These are phyloP conservation scores for Archips xylosteana DNA, from an alignment of 2,888 invertebrate species.

Conservation along the genomic window DNA sequence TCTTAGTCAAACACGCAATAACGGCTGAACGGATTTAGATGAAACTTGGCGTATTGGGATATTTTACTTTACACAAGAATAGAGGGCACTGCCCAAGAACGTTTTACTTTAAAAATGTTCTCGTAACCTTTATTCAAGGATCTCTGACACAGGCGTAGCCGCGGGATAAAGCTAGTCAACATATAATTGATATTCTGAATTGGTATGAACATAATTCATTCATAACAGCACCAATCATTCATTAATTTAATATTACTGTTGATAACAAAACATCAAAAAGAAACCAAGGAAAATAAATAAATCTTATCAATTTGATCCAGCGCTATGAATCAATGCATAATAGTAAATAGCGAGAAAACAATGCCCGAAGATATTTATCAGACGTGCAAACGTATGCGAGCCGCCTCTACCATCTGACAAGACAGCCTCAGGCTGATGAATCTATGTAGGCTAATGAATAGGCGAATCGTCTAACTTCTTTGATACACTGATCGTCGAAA, in stretches of 20 bases:
- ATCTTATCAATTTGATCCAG: constrained; percentile 57
- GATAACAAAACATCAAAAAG: constrained; percentile 48
- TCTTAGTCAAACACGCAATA: no score
- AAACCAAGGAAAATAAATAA: constrained; percentile 60
- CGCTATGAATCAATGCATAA: constrained; percentile 63
- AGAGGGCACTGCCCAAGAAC: no score
- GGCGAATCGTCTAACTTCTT: constrained; percentile 46
- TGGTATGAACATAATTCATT: neutral
- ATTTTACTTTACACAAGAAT: no score
- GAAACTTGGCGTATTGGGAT: no score
- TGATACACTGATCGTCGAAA: constrained; percentile 51
- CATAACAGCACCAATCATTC: neutral
- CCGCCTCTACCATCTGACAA: constrained; percentile 53
- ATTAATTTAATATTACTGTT: neutral
- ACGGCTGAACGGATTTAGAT: no score
- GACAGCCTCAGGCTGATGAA: constrained; percentile 47
- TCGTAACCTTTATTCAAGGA: no score
- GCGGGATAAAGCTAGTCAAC: no score
- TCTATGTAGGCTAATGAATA: constrained; percentile 52
- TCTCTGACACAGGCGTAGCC: no score
- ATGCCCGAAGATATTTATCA: constrained; percentile 62
- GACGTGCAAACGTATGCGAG: constrained; percentile 59
- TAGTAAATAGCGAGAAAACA: constrained; percentile 61
- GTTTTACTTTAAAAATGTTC: no score
- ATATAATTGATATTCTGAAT: neutral